Evolutionary conservation across 2,113 vertebrate genomes (phyloP).

Genomic region (Takifugu bimaculatus): DNA sequence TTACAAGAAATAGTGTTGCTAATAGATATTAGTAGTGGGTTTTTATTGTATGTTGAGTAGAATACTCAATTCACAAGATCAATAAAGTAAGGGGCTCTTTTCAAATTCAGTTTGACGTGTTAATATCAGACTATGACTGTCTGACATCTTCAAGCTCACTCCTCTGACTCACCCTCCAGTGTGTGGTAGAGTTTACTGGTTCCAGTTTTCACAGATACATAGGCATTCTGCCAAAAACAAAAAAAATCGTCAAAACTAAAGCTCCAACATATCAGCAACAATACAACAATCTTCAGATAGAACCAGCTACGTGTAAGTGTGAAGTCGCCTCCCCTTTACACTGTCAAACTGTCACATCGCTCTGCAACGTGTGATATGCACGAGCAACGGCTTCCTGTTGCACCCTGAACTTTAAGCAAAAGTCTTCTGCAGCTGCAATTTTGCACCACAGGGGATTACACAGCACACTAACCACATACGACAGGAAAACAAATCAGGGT

Average conservation of each 20-base stretch:
- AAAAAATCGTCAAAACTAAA: constrained; percentile 19
- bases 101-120: neutral
- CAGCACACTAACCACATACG: constrained; percentile 42
- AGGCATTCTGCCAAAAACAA: constrained; percentile 68
- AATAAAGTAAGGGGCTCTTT: too few relatives aligned
- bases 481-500: constrained; percentile 25
- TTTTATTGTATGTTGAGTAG: too few relatives aligned
- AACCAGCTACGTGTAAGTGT: constrained; percentile 7
- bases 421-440: neutral
- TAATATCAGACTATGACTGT: neutral
- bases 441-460: constrained; percentile 42
- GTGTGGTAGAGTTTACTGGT: constrained; percentile 76
- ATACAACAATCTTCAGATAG: constrained; percentile 5
- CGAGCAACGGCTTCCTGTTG: constrained; percentile 46
- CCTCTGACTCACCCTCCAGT: constrained; percentile 80
- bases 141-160: neutral
- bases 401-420: constrained; percentile 22
- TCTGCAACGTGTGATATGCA: constrained; percentile 5
- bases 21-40: too few relatives aligned
- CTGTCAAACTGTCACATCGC: constrained; percentile 45
- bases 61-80: too few relatives aligned
- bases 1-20: too few relatives aligned
- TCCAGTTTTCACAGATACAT: constrained; percentile 77
- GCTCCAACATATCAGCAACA: constrained; percentile 2
- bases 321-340: constrained; percentile 1